Evolutionary conservation across 2,888 invertebrate species (phyloP).

Genomic region (Archaeoteleia sp.): DNA sequence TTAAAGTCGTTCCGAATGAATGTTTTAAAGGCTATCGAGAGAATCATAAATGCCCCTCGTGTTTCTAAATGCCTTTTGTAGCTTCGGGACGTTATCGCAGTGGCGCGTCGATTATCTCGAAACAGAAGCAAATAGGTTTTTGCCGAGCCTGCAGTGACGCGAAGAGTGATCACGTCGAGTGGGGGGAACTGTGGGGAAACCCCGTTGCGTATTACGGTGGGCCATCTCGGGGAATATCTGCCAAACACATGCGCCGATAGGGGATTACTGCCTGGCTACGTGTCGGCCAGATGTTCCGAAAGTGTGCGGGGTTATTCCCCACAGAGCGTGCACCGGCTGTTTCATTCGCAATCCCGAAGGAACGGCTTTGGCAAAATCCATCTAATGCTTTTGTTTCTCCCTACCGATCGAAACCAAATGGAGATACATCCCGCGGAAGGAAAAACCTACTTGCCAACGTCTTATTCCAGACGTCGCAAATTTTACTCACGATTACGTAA

Average conservation of each 20-base stretch:
- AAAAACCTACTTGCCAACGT: slow-evolving; percentile 13
- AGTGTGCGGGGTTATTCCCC: slow-evolving; percentile 66
- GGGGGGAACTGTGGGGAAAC: no score
- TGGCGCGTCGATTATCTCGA: slow-evolving; percentile 32
- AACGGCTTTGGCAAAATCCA: slow-evolving; percentile 33
- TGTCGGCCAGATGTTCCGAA: slow-evolving; percentile 67
- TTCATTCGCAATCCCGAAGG: slow-evolving; percentile 35
- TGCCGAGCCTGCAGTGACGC: slow-evolving; percentile 17
- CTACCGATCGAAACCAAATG: slow-evolving; percentile 25
- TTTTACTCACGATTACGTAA: no score
- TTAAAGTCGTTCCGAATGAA: not conserved
- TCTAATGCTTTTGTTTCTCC: slow-evolving; percentile 31
- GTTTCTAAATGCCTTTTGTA: slow-evolving; percentile 11
- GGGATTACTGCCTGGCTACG: slow-evolving; percentile 62
- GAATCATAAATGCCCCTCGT: slow-evolving; percentile 18
- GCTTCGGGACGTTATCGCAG: slow-evolving; percentile 13
- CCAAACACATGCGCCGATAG: slow-evolving; percentile 70
- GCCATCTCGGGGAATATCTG: slow-evolving; percentile 62
- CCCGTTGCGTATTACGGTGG: slow-evolving; percentile 45
- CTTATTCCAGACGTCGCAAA: no score
- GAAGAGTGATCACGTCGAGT: slow-evolving; percentile 25
- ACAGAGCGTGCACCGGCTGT: slow-evolving; percentile 36
- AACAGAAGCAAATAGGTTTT: slow-evolving; percentile 38
- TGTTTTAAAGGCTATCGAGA: not conserved
- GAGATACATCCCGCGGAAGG: slow-evolving; percentile 39